Percentiles rank a stretch among this genome's conserved stretches.
Conservation (phyloP, 2,113 vertebrate species). For the Xiphophorus maculatus region DNA sequence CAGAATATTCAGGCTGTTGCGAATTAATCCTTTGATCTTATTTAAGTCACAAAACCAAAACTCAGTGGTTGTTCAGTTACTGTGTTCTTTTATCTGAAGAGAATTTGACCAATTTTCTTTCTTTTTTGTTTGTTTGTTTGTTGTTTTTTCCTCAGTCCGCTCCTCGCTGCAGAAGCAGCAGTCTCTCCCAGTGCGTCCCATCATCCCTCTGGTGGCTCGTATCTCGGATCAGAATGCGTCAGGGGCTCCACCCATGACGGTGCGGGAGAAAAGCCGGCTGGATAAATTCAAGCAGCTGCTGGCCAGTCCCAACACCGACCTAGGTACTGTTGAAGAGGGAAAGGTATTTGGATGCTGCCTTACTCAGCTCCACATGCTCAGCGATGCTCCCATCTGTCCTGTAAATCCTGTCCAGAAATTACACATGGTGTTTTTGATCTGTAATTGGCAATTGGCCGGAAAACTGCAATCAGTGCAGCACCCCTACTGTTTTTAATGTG, state of each 20-base stretch:
- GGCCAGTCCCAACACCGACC: slow-evolving; percentile 90
- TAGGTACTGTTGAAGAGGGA: slow-evolving; percentile 78
- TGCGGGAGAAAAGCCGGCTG: slow-evolving; percentile 93
- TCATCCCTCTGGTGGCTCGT: slow-evolving; percentile 94
- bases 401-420: no score
- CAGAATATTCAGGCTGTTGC: slow-evolving; percentile 2
- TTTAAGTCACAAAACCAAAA: neutral
- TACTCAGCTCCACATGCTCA: no score
- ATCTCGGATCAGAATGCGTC: slow-evolving; percentile 98
- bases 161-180: slow-evolving; percentile 91
- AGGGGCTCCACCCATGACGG: slow-evolving; percentile 92
- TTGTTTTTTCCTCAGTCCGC: slow-evolving; percentile 65
- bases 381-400: no score
- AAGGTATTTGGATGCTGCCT: no score
- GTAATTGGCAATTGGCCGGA: no score
- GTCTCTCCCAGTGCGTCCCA: slow-evolving; percentile 89
- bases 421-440: no score
- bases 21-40: no score
- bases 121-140: neutral
- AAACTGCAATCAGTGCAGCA: no score
- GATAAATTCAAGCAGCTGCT: slow-evolving; percentile 96
- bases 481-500: no score
- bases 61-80: neutral
- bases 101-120: neutral
- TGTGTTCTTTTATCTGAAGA: neutral